Conservation (phyloP, 2,113 vertebrate species). For the Aplodontia rufa region DNA sequence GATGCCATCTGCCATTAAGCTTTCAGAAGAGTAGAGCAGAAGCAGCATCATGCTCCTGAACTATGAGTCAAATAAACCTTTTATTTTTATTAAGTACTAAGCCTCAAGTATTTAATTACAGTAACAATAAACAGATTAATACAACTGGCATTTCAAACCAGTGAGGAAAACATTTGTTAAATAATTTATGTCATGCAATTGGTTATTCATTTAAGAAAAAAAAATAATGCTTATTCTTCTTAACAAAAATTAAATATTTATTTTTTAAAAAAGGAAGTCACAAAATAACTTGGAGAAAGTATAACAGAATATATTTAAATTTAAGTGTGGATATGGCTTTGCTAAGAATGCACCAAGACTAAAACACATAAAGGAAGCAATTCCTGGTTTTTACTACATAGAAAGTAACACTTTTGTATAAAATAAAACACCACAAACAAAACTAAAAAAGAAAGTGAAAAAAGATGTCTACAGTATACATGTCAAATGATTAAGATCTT, state of each 20-base stretch:
- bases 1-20: background rate
- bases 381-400: background rate
- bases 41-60: background rate
- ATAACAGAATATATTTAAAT: background rate
- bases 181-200: background rate
- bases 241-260: background rate
- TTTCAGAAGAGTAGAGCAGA: background rate
- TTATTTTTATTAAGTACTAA: background rate
- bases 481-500: constrained; percentile 2
- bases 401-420: background rate
- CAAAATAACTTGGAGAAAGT: constrained; percentile 15
- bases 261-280: background rate
- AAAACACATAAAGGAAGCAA: background rate
- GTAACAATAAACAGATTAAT: background rate
- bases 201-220: background rate
- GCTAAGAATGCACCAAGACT: background rate
- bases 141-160: background rate
- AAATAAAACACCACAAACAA: constrained; percentile 20
- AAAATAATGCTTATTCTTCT: background rate
- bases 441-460: background rate
- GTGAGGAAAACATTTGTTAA: background rate
- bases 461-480: background rate
- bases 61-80: background rate
- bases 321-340: background rate
- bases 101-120: background rate